Evolutionary conservation across 30 jellyfish, hydroid and myxozoan species (phyloP).

Genomic region (Hydractinia echinata): DNA sequence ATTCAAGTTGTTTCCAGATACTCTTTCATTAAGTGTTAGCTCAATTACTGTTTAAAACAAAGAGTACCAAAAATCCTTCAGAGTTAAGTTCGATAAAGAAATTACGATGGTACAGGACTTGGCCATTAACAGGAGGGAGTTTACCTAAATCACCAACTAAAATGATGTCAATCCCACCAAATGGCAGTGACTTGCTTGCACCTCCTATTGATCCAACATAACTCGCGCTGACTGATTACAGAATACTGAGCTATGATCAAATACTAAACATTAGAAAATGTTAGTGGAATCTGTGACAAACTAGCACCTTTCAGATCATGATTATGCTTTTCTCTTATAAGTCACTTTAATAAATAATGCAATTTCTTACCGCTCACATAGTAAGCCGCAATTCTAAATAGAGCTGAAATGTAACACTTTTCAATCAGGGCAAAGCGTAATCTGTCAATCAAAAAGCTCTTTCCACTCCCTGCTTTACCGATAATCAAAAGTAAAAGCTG

Average conservation of each 20-base stretch:
- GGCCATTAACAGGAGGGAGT: constrained; percentile 29
- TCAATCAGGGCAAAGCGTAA: not conserved
- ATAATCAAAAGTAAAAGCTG: not conserved
- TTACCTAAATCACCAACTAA: constrained; percentile 26
- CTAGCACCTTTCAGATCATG: constrained; percentile 3
- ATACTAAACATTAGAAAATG: not conserved
- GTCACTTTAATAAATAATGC: constrained; percentile 14
- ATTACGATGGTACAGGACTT: constrained; percentile 10
- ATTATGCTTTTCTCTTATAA: not conserved
- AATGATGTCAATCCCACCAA: too few relatives aligned
- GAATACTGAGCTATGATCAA: constrained; percentile 20
- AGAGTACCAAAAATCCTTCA: constrained; percentile 21
- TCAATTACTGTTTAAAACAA: constrained; percentile 2
- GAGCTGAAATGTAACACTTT: constrained; percentile 8
- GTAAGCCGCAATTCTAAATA: constrained; percentile 18
- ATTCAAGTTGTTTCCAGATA: not conserved
- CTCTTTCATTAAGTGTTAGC: constrained; percentile 3
- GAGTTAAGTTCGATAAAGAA: not conserved
- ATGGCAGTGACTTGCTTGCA: constrained; percentile 27
- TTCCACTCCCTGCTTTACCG: constrained; percentile 30
- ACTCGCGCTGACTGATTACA: constrained; percentile 14
- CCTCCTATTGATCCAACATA: constrained; percentile 24
- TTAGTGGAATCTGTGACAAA: not conserved
- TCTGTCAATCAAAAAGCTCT: constrained; percentile 19
- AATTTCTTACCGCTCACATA: constrained; percentile 12